Evolutionary conservation across 2,888 invertebrate genomes (phyloP).

Genomic region (Nymphalis urticae): DNA sequence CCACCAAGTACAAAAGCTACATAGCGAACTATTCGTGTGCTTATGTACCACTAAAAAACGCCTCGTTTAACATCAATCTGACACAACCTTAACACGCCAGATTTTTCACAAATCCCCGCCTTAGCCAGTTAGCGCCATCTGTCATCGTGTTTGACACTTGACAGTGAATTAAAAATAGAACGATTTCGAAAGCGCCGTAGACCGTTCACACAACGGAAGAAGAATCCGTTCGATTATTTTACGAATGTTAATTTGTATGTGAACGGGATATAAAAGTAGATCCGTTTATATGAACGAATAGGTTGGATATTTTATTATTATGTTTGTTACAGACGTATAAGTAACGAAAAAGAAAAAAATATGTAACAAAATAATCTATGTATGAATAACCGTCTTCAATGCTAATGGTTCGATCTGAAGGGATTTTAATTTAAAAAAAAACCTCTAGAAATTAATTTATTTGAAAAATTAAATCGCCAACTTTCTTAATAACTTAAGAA

Average conservation of each 20-base stretch:
- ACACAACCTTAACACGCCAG: conserved; percentile 25
- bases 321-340: no score
- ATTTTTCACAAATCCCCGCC: conserved; percentile 51
- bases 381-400: no score
- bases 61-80: conserved; percentile 23
- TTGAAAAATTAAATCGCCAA: no score
- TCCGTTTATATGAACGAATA: background rate
- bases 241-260: conserved; percentile 9
- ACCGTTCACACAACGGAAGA: conserved; percentile 19
- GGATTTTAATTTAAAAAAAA: no score
- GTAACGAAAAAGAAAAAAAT: no score
- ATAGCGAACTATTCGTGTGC: no score
- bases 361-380: no score
- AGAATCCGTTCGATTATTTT: conserved; percentile 16
- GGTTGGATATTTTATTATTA: no score
- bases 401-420: no score
- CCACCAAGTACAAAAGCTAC: no score
- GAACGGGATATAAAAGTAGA: conserved; percentile 2
- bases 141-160: conserved; percentile 77
- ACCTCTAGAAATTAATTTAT: no score
- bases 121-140: conserved; percentile 67
- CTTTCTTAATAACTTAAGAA: no score
- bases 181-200: conserved; percentile 37
- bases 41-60: conserved; percentile 6
- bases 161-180: conserved; percentile 71